These are phyloP conservation scores for Lampris incognitus DNA, from an alignment of 2,113 vertebrate genomes.

Conservation along the genomic window DNA sequence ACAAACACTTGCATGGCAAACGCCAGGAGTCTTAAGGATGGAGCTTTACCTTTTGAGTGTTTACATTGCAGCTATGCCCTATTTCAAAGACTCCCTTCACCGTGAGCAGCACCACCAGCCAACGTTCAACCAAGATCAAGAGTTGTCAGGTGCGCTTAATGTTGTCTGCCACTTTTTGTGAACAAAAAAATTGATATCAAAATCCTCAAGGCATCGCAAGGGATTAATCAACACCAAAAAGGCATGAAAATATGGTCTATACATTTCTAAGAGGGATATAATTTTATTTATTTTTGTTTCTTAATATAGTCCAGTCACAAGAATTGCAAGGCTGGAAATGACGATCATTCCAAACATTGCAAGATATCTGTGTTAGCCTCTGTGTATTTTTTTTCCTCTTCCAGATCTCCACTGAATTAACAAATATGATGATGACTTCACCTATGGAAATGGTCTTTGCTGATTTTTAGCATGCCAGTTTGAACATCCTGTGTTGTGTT, in stretches of 20 bases:
- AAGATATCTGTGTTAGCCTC: conserved; percentile 40
- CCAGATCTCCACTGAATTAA: conserved; percentile 35
- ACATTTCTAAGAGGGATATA: conserved; percentile 45
- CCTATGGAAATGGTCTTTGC: conserved; percentile 69
- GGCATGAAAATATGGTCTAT: conserved; percentile 53
- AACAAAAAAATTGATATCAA: conserved; percentile 51
- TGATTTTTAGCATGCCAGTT: conserved; percentile 84
- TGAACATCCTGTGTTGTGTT: conserved; percentile 84
- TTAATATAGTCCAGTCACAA: conserved; percentile 36
- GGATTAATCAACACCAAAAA: conserved; percentile 67
- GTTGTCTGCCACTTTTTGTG: conserved; percentile 57
- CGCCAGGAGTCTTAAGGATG: conserved; percentile 53
- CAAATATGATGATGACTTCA: conserved; percentile 48
- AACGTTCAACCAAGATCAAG: conserved; percentile 42
- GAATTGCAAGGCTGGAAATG: conserved; percentile 39
- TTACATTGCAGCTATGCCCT: conserved; percentile 65
- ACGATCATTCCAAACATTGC: conserved; percentile 50
- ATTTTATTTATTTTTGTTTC: conserved; percentile 48
- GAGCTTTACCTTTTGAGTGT: conserved; percentile 60
- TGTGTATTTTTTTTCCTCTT: conserved; percentile 27
- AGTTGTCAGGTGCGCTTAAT: conserved; percentile 62
- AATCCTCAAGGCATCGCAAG: conserved; percentile 52
- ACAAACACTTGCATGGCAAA: conserved; percentile 67
- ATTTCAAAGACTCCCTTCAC: conserved; percentile 51
- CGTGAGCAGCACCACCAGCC: conserved; percentile 37